These are phyloP conservation scores for Macquaria ambigua DNA, from an alignment of 2,113 vertebrate genomes.

Conservation along the genomic window DNA sequence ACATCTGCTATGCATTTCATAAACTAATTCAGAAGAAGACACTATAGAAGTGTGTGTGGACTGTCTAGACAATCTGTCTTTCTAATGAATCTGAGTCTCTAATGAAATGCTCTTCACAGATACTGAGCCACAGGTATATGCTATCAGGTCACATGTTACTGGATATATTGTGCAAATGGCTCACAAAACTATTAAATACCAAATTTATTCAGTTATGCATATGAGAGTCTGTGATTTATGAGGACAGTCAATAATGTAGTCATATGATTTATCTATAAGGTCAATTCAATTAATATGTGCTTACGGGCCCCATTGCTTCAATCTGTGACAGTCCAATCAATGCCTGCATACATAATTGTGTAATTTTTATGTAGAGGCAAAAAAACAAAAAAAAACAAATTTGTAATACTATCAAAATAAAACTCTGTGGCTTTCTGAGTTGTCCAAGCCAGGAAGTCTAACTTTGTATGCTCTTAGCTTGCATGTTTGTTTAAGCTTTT, in stretches of 20 bases:
- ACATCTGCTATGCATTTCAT: slow-evolving; percentile 80
- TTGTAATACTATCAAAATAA: slow-evolving; percentile 25
- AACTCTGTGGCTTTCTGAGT: slow-evolving; percentile 6
- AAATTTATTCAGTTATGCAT: neutral
- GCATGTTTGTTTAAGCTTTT: slow-evolving; percentile 38
- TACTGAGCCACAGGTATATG: slow-evolving; percentile 38
- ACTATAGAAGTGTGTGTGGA: slow-evolving; percentile 50
- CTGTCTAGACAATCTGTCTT: slow-evolving; percentile 68
- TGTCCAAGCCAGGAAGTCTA: neutral
- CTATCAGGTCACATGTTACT: slow-evolving; percentile 23
- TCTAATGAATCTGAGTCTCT: slow-evolving; percentile 47
- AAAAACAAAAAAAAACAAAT: neutral
- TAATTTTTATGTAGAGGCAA: neutral
- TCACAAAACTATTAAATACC: neutral
- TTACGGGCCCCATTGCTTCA: neutral
- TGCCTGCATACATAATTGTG: neutral
- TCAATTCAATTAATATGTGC: neutral
- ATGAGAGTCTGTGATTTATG: neutral
- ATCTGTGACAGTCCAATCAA: neutral
- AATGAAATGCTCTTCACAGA: slow-evolving; percentile 51
- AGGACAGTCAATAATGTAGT: neutral
- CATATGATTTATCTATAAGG: neutral
- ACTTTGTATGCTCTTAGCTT: neutral
- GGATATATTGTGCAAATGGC: slow-evolving; percentile 3
- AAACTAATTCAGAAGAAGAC: slow-evolving; percentile 76